These are phyloP conservation scores for Pelagia noctiluca DNA, from an alignment of 30 jellyfish, hydroid and myxozoan species.

Conservation along the genomic window DNA sequence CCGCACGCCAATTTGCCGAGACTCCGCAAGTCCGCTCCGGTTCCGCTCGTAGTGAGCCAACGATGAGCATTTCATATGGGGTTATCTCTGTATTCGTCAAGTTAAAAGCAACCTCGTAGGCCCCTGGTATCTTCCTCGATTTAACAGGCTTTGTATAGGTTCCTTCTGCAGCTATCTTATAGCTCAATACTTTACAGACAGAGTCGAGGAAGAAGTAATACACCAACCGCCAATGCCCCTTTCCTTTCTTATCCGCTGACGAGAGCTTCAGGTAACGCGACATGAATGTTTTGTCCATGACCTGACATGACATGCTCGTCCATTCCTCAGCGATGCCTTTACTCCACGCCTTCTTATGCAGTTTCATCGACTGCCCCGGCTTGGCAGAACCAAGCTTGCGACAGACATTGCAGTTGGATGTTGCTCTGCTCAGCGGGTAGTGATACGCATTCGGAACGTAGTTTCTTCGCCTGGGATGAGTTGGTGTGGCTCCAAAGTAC, in stretches of 20 bases:
- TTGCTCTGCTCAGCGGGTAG: conserved; percentile 64
- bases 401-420: conserved; percentile 63
- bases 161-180: conserved; percentile 67
- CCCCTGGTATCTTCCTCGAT: conserved; percentile 64
- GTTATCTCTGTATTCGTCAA: conserved; percentile 70
- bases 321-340: conserved; percentile 52
- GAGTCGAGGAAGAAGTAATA: conserved; percentile 70
- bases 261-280: conserved; percentile 67
- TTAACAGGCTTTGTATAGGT: conserved; percentile 39
- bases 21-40: conserved; percentile 88
- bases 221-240: conserved; percentile 58
- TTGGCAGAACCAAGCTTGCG: conserved; percentile 49
- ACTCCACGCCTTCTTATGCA: conserved; percentile 15
- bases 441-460: conserved; percentile 74
- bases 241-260: conserved; percentile 20
- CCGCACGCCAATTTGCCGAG: conserved; percentile 80
- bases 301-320: conserved; percentile 73
- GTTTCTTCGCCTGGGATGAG: conserved; percentile 46
- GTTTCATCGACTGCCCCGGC: conserved; percentile 13
- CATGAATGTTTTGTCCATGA: conserved; percentile 53
- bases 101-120: conserved; percentile 53
- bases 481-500: conserved; percentile 75
- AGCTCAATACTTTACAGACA: conserved; percentile 66
- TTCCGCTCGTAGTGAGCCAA: conserved; percentile 61
- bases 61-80: conserved; percentile 75